Evolutionary conservation across 2,113 vertebrate genomes (phyloP).

Genomic region (Chaenocephalus aceratus): DNA sequence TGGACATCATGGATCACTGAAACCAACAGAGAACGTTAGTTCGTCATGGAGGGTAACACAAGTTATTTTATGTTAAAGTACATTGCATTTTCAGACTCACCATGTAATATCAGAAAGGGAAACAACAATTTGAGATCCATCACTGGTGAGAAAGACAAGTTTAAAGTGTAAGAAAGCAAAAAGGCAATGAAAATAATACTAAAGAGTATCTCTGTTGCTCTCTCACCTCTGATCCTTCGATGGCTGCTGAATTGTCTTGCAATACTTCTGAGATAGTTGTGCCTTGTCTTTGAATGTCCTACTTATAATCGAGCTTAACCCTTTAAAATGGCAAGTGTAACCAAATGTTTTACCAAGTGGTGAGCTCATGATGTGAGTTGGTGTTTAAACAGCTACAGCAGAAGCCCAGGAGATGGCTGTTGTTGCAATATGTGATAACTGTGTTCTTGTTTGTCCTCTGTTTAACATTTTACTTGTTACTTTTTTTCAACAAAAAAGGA

Average conservation of each 20-base stretch:
- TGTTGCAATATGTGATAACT: not conserved
- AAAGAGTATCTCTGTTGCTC: not conserved
- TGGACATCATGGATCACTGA: constrained; percentile 14
- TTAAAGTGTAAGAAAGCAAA: not conserved
- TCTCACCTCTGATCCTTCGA: constrained; percentile 15
- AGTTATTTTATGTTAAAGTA: not conserved
- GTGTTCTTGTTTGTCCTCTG: not conserved
- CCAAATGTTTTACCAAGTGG: not conserved
- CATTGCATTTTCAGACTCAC: constrained; percentile 24
- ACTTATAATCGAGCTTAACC: not conserved
- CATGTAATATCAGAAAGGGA: constrained; percentile 19
- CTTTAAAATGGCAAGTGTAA: not conserved
- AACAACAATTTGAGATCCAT: constrained; percentile 28
- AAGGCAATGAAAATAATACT: not conserved
- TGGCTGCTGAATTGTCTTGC: not conserved
- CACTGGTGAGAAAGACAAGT: not conserved
- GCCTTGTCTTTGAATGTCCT: not conserved
- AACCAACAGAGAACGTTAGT: not conserved
- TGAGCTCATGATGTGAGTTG: not conserved
- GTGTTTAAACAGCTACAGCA: constrained; percentile 4
- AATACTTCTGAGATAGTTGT: not conserved
- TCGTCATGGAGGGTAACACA: not conserved
- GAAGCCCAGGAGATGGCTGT: not conserved
- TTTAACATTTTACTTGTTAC: not conserved
- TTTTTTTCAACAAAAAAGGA: not conserved